Conservation (phyloP, 2,797 vertebrate genomes). For the Xenentodon cancila region DNA sequence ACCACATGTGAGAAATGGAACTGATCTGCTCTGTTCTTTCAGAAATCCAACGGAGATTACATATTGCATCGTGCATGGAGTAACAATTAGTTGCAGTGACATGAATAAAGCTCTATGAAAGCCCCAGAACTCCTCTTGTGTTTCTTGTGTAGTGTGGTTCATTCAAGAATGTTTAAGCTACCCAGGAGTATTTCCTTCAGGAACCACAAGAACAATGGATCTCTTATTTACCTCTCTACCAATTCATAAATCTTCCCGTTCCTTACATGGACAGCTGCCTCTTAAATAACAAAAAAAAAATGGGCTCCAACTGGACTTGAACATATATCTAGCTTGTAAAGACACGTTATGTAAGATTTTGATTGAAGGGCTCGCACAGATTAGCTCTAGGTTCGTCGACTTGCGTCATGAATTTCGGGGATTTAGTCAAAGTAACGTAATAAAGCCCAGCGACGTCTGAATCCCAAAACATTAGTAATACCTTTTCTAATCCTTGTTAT, state of each 20-base stretch:
- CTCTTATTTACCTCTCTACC: constrained; percentile 73
- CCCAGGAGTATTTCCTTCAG: constrained; percentile 76
- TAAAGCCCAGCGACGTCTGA: background rate
- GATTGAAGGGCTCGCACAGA: background rate
- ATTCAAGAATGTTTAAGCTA: constrained; percentile 81
- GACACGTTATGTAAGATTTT: background rate
- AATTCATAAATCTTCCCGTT: constrained; percentile 68
- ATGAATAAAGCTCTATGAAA: constrained; percentile 45
- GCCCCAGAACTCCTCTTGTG: constrained; percentile 38
- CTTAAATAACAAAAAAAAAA: constrained; percentile 42
- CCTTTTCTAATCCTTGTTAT: constrained; percentile 18
- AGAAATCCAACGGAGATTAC: constrained; percentile 66
- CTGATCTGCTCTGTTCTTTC: constrained; percentile 41
- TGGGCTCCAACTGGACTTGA: constrained; percentile 26
- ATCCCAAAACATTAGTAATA: background rate
- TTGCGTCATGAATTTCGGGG: background rate
- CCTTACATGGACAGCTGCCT: constrained; percentile 41
- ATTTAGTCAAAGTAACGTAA: background rate
- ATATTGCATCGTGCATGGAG: constrained; percentile 52
- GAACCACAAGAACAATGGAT: constrained; percentile 75
- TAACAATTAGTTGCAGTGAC: constrained; percentile 57
- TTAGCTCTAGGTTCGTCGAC: background rate
- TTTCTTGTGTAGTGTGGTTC: constrained; percentile 55
- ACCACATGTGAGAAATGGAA: constrained; percentile 36
- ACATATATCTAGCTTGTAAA: constrained; percentile 13